phyloP scores from a whole-genome alignment of 2,797 vertebrate species.

The Poliocrania exsul region DNA sequence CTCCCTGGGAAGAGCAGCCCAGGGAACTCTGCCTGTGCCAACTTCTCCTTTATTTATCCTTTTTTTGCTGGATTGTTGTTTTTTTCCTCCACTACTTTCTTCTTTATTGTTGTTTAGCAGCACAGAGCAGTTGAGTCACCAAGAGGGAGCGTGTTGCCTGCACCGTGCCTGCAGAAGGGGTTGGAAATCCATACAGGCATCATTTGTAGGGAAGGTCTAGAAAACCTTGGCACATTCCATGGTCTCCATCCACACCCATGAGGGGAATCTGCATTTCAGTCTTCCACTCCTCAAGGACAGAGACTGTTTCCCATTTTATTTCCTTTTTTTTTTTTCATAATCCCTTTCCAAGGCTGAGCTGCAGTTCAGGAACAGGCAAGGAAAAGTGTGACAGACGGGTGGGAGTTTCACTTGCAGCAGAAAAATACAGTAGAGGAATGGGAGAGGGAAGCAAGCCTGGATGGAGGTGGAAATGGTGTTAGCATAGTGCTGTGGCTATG shows the following conservation, averaged over 20 bases:
- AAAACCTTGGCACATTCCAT: not conserved
- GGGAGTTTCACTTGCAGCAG: not conserved
- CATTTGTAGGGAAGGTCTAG: not conserved
- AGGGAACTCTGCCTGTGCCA: not conserved
- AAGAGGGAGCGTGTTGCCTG: not conserved
- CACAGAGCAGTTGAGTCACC: not conserved
- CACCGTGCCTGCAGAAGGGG: accelerated
- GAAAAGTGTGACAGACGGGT: not conserved
- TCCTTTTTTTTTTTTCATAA: not conserved
- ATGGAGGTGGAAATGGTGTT: not conserved
- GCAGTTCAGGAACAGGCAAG: not conserved
- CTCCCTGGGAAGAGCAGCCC: not conserved
- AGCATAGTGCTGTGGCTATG: not conserved
- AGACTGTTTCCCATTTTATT: not conserved
- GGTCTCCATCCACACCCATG: not conserved
- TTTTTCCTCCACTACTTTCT: accelerated
- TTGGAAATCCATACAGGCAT: not conserved
- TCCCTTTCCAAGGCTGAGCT: not conserved
- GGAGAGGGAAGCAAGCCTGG: not conserved
- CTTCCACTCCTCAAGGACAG: not conserved
- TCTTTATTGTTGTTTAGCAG: not conserved
- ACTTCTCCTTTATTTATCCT: not conserved
- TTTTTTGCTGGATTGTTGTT: not conserved
- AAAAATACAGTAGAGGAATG: not conserved
- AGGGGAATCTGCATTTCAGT: not conserved